phyloP scores from a whole-genome alignment of 37 sponge, comb jelly and placozoan genomes.

The Bolinopsis microptera region DNA sequence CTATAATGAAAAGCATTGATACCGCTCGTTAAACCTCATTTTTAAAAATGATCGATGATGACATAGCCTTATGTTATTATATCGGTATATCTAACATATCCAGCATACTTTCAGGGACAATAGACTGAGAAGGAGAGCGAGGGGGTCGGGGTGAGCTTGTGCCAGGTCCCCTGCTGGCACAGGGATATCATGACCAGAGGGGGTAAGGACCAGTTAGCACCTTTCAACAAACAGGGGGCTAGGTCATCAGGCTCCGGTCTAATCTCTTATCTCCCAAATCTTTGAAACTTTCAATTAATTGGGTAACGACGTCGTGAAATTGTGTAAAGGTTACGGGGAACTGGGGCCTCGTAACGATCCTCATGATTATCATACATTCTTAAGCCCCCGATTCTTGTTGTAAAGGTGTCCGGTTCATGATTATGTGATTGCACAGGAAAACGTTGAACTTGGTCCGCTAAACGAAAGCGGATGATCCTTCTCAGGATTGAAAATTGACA shows the following conservation, averaged over 20 bases:
- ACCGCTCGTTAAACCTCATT: background rate
- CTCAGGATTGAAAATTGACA: background rate
- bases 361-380: background rate
- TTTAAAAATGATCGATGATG: background rate
- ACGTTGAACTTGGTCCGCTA: too few relatives aligned
- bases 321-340: background rate
- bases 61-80: background rate
- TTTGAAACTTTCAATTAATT: background rate
- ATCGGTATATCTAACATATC: background rate
- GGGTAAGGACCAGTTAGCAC: background rate
- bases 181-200: background rate
- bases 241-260: background rate
- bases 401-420: background rate
- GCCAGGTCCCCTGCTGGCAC: background rate
- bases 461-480: background rate
- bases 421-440: background rate
- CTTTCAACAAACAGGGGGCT: background rate
- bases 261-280: background rate
- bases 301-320: background rate
- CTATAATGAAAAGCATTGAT: background rate
- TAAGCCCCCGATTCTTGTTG: background rate
- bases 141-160: background rate
- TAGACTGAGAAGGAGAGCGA: background rate
- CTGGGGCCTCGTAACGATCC: background rate
- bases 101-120: background rate